Base-by-base conservation (phyloP, 1,140 invertebrate species). In the Eulimnadia texana region DNA sequence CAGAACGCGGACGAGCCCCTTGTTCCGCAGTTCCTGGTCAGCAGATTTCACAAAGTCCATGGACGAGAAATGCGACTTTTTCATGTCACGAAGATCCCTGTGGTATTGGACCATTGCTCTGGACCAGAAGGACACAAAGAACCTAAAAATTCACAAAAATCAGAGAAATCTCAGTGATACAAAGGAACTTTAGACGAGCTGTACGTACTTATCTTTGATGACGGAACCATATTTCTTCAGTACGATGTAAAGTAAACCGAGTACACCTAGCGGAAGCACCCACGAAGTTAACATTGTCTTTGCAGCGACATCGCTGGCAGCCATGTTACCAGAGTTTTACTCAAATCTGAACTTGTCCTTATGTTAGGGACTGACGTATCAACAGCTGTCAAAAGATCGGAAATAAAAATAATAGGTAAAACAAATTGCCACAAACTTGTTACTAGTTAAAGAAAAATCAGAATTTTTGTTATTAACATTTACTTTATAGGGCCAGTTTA, bases 1-100 rank as follows among this genome's bases (percentile, higher is more conserved):
- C 24, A 71, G 53, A 29, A 70, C 61, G 11, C 64, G 25, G 23
- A 70, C 27, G 3, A 56, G n/a, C 16, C 60, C 60, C 52, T 55
- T 57, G 29, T 60, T 60, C 16, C 55, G 47, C 22, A 58, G 25
- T 47, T 60, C 20, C 1, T 11, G 27, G 27, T 61, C 58, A 3
- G 20, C 20, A 16, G 64, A 65, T 28, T 64, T 50, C 27, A 54
- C 22, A 19, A 61, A 58, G 49, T 64, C 47, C 47, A 65, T 51
- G 0, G 64, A 53, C 27, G 50, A 3, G 27, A 65, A 65, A 25
- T 58, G 56, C 10, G 29, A 11, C 52, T 65, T 64, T 50, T 65
- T 65, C 16, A 23, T 51, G 20, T 50, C 28, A 3, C 33, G 47
- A 16, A 58, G 42, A 22, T 23, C 20, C n/a, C 49, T 13, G 23